Evolutionary conservation across 2,113 vertebrate genomes (phyloP).

Genomic region (Brienomyrus brachyistius): DNA sequence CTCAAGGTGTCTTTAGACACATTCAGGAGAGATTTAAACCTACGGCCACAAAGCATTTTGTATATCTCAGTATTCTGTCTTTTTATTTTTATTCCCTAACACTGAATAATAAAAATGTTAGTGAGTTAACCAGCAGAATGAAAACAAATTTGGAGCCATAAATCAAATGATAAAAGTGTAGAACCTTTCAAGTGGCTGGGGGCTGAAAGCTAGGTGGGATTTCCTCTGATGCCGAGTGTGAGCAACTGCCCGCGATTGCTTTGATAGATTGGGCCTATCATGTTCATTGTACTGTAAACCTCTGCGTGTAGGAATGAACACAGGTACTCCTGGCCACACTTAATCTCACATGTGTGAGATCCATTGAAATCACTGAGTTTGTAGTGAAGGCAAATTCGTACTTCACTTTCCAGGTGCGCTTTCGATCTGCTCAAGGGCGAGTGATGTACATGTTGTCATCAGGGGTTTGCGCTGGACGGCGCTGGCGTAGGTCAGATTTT

Average conservation of each 20-base stretch:
- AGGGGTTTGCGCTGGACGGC: not conserved
- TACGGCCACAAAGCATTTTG: not conserved
- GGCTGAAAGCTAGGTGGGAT: not conserved
- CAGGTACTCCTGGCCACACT: not conserved
- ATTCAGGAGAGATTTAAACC: not conserved
- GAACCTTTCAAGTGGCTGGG: slow-evolving; percentile 3
- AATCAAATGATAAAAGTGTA: slow-evolving; percentile 20
- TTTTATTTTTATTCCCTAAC: not conserved
- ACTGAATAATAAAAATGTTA: slow-evolving; percentile 17
- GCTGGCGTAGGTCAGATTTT: not conserved
- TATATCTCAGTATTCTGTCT: not conserved
- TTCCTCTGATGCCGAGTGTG: not conserved
- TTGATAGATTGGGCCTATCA: slow-evolving; percentile 22
- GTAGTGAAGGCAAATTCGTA: not conserved
- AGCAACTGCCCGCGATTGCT: not conserved
- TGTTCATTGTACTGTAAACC: slow-evolving; percentile 20
- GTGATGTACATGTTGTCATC: not conserved
- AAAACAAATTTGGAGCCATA: slow-evolving; percentile 13
- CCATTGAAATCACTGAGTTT: not conserved
- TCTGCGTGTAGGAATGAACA: not conserved
- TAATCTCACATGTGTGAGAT: not conserved
- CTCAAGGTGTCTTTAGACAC: not conserved
- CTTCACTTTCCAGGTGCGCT: not conserved
- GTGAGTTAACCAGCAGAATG: slow-evolving; percentile 8
- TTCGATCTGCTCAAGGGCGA: not conserved